Evolutionary conservation across 30 jellyfish, hydroid and myxozoan species (phyloP), one percentile per base, ranked within the genome.

Genomic region (Aurelia sp.): DNA sequence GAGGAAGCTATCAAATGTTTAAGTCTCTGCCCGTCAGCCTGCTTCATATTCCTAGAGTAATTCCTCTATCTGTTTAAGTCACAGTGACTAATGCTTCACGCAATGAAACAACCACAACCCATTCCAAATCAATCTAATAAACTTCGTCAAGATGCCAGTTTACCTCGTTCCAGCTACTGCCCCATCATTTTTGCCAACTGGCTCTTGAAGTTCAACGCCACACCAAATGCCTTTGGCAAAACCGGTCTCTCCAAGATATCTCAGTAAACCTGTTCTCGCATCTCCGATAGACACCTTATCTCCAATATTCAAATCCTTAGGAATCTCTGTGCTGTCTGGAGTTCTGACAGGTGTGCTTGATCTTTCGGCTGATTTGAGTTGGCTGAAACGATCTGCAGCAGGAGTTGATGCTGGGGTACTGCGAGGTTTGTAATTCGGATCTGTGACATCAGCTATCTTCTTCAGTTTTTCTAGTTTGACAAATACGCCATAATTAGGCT

Each of bases 111-210:
- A 40, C 11, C 51, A 8, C 8, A 40, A 40, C 51, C 1, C 51
- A 4, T 40, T 8, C 51, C 51, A 40, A 40, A 0, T 40, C 51
- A 40, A 44, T 44, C 55, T 44, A 44, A 9, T 44, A 59, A 59
- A 9, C 78, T 27, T 9, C 21, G 0, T 17, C 63, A 67, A 67
- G 63, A 12, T 19, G 23, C 4, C 63, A 27, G 53, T 61, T 5
- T 73, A 94, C 99, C 99, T 84, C 37, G 99, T 94, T n/a, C 99
- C 99, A 4, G 99, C 99, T 16, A 94, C 99, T 44, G 99, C 99
- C 13, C 99, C 99, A 69, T 94, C 99, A 79, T 94, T 94, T 62
- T 94, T 94, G 48, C 99, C 99, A 30, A 59, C 80, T 30, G 97
- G 96, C 79, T 88, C 96, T 48, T 65, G 86, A 48, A 94, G 76